A percentile compares a stretch with the other conserved stretches of the same genome.
phyloP scores from a whole-genome alignment of 2,113 vertebrate genomes.

The Strix uralensis region DNA sequence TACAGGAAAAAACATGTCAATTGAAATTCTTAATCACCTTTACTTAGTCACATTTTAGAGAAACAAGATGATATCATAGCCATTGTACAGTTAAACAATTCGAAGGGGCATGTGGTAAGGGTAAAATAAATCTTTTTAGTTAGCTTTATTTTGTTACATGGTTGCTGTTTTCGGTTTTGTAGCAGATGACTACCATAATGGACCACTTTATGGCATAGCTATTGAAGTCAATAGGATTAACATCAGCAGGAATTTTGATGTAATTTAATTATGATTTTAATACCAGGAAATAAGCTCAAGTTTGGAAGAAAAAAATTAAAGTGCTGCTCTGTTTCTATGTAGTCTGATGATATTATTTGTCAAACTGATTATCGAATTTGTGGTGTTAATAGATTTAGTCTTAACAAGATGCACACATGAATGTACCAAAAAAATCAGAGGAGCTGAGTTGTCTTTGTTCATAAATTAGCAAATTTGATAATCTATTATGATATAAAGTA shows the following conservation, averaged over 20 bases:
- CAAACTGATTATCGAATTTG: not conserved
- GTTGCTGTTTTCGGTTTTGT: slow-evolving; percentile 9
- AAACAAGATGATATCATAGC: not conserved
- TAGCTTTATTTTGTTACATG: not conserved
- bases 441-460: not conserved
- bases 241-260: not conserved
- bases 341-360: not conserved
- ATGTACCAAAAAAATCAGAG: not conserved
- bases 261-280: slow-evolving; percentile 43
- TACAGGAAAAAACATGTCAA: not conserved
- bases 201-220: not conserved
- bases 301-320: not conserved
- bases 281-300: slow-evolving; percentile 39
- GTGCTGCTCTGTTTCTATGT: not conserved
- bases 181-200: not conserved
- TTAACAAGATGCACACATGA: not conserved
- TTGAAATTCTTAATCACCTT: not conserved
- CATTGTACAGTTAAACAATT: slow-evolving; percentile 8
- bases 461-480: not conserved
- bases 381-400: not conserved
- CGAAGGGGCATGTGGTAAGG: not conserved
- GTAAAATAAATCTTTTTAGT: not conserved
- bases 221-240: not conserved
- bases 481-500: not conserved
- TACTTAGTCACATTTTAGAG: not conserved